Percentiles rank a stretch among this genome's conserved stretches.
phyloP scores from a whole-genome alignment of 2,113 vertebrate genomes.

The Apaloderma vittatum region DNA sequence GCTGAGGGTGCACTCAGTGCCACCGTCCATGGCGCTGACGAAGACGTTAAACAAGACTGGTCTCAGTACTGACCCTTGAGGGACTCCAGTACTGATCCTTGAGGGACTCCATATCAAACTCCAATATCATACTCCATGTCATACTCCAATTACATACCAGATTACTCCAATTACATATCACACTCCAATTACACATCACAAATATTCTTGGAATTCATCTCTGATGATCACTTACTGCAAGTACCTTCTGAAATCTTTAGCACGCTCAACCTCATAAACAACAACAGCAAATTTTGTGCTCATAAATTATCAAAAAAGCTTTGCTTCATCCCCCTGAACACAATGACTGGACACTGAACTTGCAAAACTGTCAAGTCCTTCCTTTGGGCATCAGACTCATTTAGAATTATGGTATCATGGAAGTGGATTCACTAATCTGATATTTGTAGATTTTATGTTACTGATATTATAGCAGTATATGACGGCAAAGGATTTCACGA shows the following conservation, averaged over 20 bases:
- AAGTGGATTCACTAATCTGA: neutral
- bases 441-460: neutral
- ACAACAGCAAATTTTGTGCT: neutral
- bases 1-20: too few relatives aligned
- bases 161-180: too few relatives aligned
- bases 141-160: too few relatives aligned
- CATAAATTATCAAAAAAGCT: fast-evolving
- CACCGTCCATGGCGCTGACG: too few relatives aligned
- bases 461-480: fast-evolving
- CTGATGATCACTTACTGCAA: neutral
- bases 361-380: neutral
- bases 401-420: neutral
- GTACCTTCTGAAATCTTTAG: neutral
- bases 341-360: neutral
- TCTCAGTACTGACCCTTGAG: too few relatives aligned
- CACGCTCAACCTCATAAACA: neutral
- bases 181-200: too few relatives aligned
- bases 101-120: too few relatives aligned
- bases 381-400: neutral
- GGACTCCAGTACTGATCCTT: too few relatives aligned
- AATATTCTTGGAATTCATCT: neutral
- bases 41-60: too few relatives aligned
- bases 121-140: too few relatives aligned
- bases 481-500: neutral
- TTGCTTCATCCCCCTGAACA: neutral